Evolutionary conservation across 2,797 vertebrate species (phyloP).

Genomic region (Adrianichthys oophorus): DNA sequence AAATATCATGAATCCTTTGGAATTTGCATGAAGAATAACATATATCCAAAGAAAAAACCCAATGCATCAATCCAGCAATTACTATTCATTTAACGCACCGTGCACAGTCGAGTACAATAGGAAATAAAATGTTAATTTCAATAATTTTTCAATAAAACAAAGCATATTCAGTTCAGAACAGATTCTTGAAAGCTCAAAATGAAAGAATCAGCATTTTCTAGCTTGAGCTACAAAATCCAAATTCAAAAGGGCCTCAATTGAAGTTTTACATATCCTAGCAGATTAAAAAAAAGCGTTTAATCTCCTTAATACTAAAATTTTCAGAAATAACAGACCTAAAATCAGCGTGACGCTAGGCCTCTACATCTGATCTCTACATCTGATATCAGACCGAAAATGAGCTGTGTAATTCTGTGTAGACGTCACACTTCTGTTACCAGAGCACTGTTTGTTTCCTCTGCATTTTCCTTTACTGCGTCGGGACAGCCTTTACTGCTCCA

Average conservation of each 20-base stretch:
- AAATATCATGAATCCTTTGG: too few relatives aligned
- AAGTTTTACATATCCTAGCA: slow-evolving; percentile 10
- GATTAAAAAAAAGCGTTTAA: slow-evolving; percentile 44
- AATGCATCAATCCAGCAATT: too few relatives aligned
- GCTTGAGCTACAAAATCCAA: background rate
- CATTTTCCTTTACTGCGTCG: slow-evolving; percentile 1
- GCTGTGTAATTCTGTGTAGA: background rate
- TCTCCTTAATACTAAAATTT: slow-evolving; percentile 56
- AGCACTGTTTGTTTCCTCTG: background rate
- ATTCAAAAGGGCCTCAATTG: slow-evolving; percentile 14
- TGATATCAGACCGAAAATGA: background rate
- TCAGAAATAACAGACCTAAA: slow-evolving; percentile 66
- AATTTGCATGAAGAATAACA: too few relatives aligned
- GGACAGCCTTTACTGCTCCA: background rate
- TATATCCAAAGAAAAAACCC: too few relatives aligned
- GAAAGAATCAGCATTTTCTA: background rate
- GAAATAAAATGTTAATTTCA: background rate
- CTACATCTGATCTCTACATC: background rate
- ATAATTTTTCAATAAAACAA: background rate
- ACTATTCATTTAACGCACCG: too few relatives aligned
- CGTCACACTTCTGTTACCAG: background rate
- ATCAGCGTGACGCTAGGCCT: slow-evolving; percentile 30
- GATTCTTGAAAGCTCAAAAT: background rate
- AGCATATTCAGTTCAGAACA: background rate
- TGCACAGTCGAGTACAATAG: too few relatives aligned